Evolutionary conservation across 1,140 invertebrate species (phyloP).

Genomic region (Caenorhabditis remanei): DNA sequence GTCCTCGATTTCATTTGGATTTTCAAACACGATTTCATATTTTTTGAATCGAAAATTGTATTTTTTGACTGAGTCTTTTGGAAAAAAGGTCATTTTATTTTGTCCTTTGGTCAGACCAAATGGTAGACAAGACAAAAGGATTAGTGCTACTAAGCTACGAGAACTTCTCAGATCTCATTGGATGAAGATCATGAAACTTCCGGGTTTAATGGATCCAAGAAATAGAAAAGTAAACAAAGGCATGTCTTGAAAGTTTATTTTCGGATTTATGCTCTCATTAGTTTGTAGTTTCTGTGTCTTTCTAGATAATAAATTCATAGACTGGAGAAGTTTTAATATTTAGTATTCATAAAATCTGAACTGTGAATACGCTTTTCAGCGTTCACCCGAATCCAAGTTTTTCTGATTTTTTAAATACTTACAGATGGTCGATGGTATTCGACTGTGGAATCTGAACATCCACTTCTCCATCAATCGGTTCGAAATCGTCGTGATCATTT

Average conservation of each 20-base stretch:
- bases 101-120: neutral
- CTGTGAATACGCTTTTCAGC: no score
- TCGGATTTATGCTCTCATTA: no score
- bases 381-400: no score
- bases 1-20: constrained; percentile 15
- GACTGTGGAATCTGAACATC: constrained; percentile 16
- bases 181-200: neutral
- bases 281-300: no score
- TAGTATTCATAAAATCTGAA: no score
- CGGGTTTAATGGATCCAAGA: neutral
- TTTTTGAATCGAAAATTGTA: neutral
- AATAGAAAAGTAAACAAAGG: neutral
- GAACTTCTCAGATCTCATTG: neutral
- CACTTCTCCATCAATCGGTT: constrained; percentile 10
- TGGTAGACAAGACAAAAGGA: neutral
- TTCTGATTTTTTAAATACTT: neutral
- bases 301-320: no score
- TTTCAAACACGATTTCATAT: neutral
- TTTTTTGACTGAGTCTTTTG: neutral
- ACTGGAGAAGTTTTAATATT: no score
- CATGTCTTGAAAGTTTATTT: no score
- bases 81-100: neutral
- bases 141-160: neutral
- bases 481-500: constrained; percentile 40
- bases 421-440: constrained; percentile 29